Percentiles rank a stretch among this genome's conserved stretches.
These are phyloP conservation scores for Epinotia demarniana DNA, from an alignment of 2,888 invertebrate genomes.

Conservation along the genomic window DNA sequence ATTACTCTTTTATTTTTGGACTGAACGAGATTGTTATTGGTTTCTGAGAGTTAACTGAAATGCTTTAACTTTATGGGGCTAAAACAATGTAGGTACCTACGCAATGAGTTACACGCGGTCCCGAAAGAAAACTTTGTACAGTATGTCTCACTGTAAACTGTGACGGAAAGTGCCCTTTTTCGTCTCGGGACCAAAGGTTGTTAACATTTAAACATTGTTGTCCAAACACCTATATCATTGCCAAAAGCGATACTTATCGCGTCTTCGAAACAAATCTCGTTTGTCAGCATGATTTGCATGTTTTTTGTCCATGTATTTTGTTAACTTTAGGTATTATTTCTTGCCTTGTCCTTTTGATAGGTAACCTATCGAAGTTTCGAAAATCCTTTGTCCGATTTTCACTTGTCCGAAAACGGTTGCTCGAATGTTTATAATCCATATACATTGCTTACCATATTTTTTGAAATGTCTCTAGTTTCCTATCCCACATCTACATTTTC, in stretches of 20 bases:
- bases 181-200: background rate
- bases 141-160: conserved; percentile 3
- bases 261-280: background rate
- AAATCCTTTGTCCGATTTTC: no score
- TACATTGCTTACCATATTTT: no score
- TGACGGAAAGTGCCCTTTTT: background rate
- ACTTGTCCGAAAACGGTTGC: no score
- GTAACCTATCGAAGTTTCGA: no score
- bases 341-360: no score
- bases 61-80: conserved; percentile 21
- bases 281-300: background rate
- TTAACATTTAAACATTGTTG: conserved; percentile 9
- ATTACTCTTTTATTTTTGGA: conserved; percentile 38
- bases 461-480: no score
- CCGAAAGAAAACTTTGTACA: conserved; percentile 25
- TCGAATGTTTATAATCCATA: no score
- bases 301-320: background rate
- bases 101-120: conserved; percentile 6
- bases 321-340: background rate
- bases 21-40: conserved; percentile 23
- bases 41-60: conserved; percentile 18
- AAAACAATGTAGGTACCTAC: conserved; percentile 37
- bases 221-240: background rate
- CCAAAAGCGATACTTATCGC: background rate
- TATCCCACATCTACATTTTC: no score